These are phyloP conservation scores for Phyllopteryx taeniolatus DNA, from an alignment of 2,113 vertebrate genomes.

Conservation along the genomic window DNA sequence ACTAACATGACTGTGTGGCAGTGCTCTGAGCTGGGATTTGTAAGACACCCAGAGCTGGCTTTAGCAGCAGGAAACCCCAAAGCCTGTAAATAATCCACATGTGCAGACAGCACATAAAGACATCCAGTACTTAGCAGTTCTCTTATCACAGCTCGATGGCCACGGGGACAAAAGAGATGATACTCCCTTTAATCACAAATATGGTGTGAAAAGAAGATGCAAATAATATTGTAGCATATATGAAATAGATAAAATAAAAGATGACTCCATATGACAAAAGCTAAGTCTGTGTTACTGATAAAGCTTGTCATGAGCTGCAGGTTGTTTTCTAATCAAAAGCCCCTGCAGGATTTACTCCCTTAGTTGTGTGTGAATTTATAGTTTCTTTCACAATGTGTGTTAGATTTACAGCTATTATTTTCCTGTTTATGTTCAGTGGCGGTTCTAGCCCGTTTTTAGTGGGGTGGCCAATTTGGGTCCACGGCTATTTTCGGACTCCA, in stretches of 20 bases:
- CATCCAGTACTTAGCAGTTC: constrained; percentile 67
- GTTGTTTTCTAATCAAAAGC: constrained; percentile 81
- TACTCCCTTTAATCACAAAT: constrained; percentile 57
- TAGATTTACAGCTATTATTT: constrained; percentile 7
- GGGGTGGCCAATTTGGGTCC: no score
- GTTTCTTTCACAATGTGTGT: constrained; percentile 15
- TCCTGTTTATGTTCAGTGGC: not conserved
- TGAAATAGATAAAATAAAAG: constrained; percentile 56
- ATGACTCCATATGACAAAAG: constrained; percentile 61
- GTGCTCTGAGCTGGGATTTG: constrained; percentile 70
- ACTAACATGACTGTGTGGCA: constrained; percentile 57
- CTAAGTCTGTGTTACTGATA: constrained; percentile 61
- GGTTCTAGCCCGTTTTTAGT: no score
- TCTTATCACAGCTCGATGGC: constrained; percentile 65
- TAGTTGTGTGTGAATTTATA: constrained; percentile 24
- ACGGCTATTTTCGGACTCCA: no score
- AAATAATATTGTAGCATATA: constrained; percentile 54
- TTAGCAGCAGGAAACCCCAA: constrained; percentile 73
- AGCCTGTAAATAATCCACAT: constrained; percentile 77
- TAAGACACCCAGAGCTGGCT: constrained; percentile 66
- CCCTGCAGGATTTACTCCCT: constrained; percentile 73
- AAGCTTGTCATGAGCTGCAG: constrained; percentile 75
- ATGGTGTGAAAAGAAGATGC: constrained; percentile 57
- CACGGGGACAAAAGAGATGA: constrained; percentile 62
- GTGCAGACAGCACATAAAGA: constrained; percentile 69